Base-by-base conservation (phyloP, 2,113 vertebrate genomes). In the Colinus virginianus region DNA sequence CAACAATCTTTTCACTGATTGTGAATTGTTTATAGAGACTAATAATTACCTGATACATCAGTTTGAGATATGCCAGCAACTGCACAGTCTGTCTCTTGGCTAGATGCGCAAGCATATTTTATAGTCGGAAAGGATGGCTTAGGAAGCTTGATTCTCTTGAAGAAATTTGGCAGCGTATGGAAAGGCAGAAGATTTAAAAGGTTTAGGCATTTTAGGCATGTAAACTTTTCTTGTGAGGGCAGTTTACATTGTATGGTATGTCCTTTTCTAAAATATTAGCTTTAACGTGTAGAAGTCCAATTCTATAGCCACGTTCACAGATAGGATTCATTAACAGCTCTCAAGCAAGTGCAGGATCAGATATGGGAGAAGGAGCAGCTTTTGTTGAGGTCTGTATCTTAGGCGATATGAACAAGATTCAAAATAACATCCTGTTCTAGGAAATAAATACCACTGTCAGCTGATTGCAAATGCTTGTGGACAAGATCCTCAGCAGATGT, bases 181-280 rank as follows among this genome's bases (percentile, higher is more conserved):
- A 30, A 43, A 94, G 51, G 40, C 51, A 86, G 69, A 93, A 85
- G 59, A 82, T 94, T 85, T 72, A 76, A 91, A 86, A 90, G 68
- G 12, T 13, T 85, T 79, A 89, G 45, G 53, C 4, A 58, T 96
- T 88, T 88, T 49, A 86, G 38, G 83, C 13, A 80, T 49, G 51
- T 93, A 94, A 93, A 90, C 92, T 94, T 93, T 59, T 56, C 46
- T 88, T 90, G 64, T 55, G 83, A 90, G 90, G 86, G 79, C 22
- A 71, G 72, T 95, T 95, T 86, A 91, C 69, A 56, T 71, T 86
- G 82, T 68, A 72, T 63, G 56, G 71, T 70, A 83, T 1, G 40
- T 84, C 56, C 76, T 86, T 85, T 78, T 67, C 30, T 76, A 61
- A 91, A 90, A 93, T 34, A 83, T 38, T 56, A 38, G 43, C 25